Conservation (phyloP, 1,140 invertebrate genomes). For the Pogonomyrmex californicus region DNA sequence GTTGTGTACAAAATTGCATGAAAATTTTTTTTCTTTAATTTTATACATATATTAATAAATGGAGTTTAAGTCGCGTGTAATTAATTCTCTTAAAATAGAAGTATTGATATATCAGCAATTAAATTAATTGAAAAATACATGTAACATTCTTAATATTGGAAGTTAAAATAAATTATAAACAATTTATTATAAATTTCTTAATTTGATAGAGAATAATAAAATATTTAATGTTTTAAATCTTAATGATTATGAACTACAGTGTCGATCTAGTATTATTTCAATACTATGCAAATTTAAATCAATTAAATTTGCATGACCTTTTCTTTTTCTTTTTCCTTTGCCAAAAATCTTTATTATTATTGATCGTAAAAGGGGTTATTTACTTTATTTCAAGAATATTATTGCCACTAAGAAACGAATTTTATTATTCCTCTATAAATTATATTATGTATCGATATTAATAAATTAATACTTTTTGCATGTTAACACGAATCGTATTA, state of each 20-base stretch:
- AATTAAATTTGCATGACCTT: conserved; percentile 1
- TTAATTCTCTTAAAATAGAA: neutral
- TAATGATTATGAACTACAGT: neutral
- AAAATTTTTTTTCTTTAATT: conserved; percentile 1
- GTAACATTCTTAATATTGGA: neutral
- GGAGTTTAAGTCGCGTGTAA: neutral
- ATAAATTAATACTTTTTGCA: conserved; percentile 3
- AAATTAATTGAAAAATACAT: neutral
- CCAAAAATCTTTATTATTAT: neutral
- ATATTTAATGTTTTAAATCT: neutral
- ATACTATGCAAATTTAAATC: neutral
- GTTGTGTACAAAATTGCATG: neutral
- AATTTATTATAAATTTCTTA: neutral
- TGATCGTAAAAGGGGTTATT: neutral
- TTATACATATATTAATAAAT: conserved; percentile 3
- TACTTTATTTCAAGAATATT: neutral
- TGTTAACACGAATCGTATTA: neutral
- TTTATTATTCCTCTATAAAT: neutral
- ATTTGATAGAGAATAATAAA: neutral
- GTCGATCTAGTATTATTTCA: conserved; percentile 2
- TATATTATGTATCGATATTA: neutral
- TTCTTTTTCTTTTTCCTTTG: neutral
- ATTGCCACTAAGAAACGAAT: too few species aligned
- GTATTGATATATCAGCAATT: neutral
- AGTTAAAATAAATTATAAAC: neutral